Base-by-base conservation (phyloP, 2,797 vertebrate genomes). In the Myotis planiceps region DNA sequence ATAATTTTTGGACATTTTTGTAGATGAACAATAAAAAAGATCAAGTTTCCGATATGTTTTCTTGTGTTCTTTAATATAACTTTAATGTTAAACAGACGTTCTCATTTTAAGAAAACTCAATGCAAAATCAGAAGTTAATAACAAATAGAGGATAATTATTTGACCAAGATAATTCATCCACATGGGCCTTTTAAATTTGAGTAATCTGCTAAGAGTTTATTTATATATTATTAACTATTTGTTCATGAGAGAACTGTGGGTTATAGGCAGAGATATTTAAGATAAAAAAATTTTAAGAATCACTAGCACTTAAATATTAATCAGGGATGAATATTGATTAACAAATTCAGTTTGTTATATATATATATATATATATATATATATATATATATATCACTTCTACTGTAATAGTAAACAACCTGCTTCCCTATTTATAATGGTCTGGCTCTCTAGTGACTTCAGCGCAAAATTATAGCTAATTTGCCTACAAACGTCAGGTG, bases 11-110 rank as follows among this genome's bases (percentile, higher is more conserved):
- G 13, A 63, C 42, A 69, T 68, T 92, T 93, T 83, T 86, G 4
- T 87, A 68, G 93, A 68, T 66, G 68, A 93, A 74, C 39, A 88
- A n/a, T 74, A 90, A 74, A 34, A 90, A 34, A 90, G 65, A 79
- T 79, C 9, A 37, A n/a, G 15, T 78, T 83, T 94, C 12, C 85
- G n/a, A 47, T 86, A 51, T 69, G n/a, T 90, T 75, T 96, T 83
- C 12, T 58, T 23, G 75, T 69, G 13, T 6, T 89, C 21, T 88
- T 94, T 68, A 29, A 9, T 87, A 23, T 39, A 93, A 69, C 12
- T 90, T n/a, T 37, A 60, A 75, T 80, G 29, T 90, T 88, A 53
- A 66, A 74, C 19, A 83, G 88, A 34, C 83, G 29, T 58, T 96
- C 47, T 86, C 16, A 65, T 83, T 96, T 87, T 79, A 69, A 86